Base-by-base conservation (phyloP, 1,140 invertebrate genomes). In the Zeugodacus cucurbitae region DNA sequence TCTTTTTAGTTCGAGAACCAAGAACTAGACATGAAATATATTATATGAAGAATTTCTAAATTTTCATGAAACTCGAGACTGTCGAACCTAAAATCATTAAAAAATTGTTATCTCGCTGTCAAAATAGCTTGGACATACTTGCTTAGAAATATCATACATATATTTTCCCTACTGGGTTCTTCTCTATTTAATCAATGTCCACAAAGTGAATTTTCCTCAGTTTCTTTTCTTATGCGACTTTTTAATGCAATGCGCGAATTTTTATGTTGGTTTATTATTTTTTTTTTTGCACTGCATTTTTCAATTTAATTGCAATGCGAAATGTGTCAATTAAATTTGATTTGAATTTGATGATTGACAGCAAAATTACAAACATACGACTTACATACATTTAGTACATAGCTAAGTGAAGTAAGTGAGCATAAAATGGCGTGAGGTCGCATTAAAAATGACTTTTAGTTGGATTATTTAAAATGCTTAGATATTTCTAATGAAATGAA, bases 251-350 rank as follows among this genome's bases (percentile, higher is more conserved):
- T 74, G 32, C 11, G n/a, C 37, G 20, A 74, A 74, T 41, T 74
- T 74, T n/a, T 74, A 17, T 74, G 70, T 41, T 74, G 70, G 44
- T 74, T 74, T 74, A 22, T 62, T 62, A 8, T 74, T 74, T 41
- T 74, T 41, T 74, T 74, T 22, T 37, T 74, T 74, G 67, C 67
- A n/a, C 34, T 37, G 37, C 17, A 41, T 74, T 74, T 74, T 74
- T 37, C 67, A 74, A 74, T 74, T 74, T 74, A 74, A 74, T 74
- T 74, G 67, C 67, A 74, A 74, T 74, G 37, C 34, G 67, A 74
- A 74, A 74, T 74, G 67, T 74, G 67, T 74, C 67, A 74, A 74
- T 74, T 74, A 74, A 74, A 74, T 74, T 74, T 74, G 67, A 74
- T 74, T 74, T 74, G 37, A 74, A 74, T 74, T 74, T 74, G 67